These are phyloP conservation scores for Macroramphosus scolopax DNA, from an alignment of 2,797 vertebrate species.

Conservation along the genomic window DNA sequence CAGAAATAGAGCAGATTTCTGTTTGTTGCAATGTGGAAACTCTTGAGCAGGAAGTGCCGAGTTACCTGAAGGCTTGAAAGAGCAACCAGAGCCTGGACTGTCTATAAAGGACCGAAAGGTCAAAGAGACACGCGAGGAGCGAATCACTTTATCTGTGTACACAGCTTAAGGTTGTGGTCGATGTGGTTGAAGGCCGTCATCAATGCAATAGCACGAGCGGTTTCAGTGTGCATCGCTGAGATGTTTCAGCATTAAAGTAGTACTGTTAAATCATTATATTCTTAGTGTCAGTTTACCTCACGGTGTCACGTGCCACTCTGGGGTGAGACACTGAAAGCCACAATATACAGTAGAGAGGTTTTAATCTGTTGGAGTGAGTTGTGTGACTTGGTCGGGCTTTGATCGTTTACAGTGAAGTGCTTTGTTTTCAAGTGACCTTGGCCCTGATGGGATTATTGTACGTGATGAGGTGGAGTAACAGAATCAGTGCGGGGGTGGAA, in stretches of 20 bases:
- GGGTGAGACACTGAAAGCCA: conserved; percentile 27
- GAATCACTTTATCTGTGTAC: too few species aligned
- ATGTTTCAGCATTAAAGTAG: conserved; percentile 31
- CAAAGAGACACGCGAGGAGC: too few species aligned
- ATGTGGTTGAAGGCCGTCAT: conserved; percentile 34
- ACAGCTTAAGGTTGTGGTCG: conserved; percentile 28
- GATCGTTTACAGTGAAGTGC: conserved; percentile 61
- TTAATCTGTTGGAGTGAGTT: conserved; percentile 31
- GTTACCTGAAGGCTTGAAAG: too few species aligned
- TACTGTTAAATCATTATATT: conserved; percentile 42
- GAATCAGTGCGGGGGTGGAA: conserved; percentile 19
- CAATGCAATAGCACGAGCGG: conserved; percentile 63
- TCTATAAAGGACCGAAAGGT: too few species aligned
- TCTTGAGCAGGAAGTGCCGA: too few species aligned
- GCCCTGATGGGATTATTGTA: conserved; percentile 42
- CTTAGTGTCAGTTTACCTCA: conserved; percentile 59
- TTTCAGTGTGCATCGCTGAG: conserved; percentile 40
- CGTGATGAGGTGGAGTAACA: conserved; percentile 26
- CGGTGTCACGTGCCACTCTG: conserved; percentile 45
- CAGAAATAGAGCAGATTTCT: too few species aligned
- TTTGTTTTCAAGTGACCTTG: conserved; percentile 72
- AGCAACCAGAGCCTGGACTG: too few species aligned
- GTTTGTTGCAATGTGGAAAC: too few species aligned
- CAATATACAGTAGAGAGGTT: conserved; percentile 36
- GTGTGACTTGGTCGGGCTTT: conserved; percentile 28